Evolutionary conservation across 2,888 invertebrate genomes (phyloP).

Genomic region (Ecliptopera silaceata): DNA sequence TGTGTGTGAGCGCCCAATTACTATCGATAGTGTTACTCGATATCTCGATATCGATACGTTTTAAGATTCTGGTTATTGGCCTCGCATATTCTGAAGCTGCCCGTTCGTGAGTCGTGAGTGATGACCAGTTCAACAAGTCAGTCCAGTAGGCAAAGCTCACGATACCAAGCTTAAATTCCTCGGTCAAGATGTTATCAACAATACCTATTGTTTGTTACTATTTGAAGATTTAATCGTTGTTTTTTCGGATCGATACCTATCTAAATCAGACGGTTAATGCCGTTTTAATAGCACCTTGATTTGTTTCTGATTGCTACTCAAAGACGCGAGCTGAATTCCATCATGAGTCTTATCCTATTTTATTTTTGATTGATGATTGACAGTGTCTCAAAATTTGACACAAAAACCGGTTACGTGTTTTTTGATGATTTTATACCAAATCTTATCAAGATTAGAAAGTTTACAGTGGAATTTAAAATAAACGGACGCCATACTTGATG

Average conservation of each 20-base stretch:
- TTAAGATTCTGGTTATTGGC: conserved; percentile 23
- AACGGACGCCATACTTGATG: conserved; percentile 22
- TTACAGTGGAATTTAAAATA: conserved; percentile 25
- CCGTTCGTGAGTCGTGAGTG: conserved; percentile 36
- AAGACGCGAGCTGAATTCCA: conserved; percentile 56
- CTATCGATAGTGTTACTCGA: conserved; percentile 41
- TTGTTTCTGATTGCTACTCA: conserved; percentile 70
- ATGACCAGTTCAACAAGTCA: conserved; percentile 29
- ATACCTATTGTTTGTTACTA: conserved; percentile 53
- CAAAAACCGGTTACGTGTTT: conserved; percentile 17
- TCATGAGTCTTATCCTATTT: conserved; percentile 47
- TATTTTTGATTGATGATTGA: conserved; percentile 60
- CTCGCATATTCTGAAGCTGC: conserved; percentile 15
- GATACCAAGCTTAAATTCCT: conserved; percentile 42
- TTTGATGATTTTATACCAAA: conserved; percentile 13
- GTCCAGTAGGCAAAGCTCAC: conserved; percentile 27
- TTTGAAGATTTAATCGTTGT: conserved; percentile 62
- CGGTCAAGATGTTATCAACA: conserved; percentile 48
- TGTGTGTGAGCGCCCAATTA: conserved; percentile 44
- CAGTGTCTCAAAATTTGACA: conserved; percentile 30
- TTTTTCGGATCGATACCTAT: conserved; percentile 69
- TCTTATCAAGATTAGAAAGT: conserved; percentile 30
- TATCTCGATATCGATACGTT: conserved; percentile 39
- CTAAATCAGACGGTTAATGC: conserved; percentile 65
- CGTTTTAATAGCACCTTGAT: conserved; percentile 73